Evolutionary conservation across 2,797 vertebrate genomes (phyloP).

Genomic region (Cossypha heuglini): DNA sequence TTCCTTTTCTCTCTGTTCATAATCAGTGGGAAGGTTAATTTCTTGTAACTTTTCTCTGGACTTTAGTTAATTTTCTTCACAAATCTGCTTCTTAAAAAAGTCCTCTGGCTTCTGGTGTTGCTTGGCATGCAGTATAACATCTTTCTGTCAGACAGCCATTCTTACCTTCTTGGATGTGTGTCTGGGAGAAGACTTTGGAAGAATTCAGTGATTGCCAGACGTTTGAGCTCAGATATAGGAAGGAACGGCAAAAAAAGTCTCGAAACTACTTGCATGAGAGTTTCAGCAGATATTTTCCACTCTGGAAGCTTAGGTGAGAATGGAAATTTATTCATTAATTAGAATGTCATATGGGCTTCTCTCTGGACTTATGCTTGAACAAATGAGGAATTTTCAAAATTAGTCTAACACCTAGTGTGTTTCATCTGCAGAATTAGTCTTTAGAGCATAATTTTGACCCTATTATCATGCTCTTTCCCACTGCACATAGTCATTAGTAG

Average conservation of each 20-base stretch:
- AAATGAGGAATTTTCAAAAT: background rate
- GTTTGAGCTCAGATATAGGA: background rate
- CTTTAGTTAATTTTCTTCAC: background rate
- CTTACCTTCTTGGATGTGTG: slow-evolving; percentile 24
- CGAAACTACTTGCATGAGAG: background rate
- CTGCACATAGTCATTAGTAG: background rate
- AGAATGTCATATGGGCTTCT: background rate
- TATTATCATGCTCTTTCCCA: background rate
- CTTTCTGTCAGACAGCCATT: slow-evolving; percentile 44
- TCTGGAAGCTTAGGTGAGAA: background rate
- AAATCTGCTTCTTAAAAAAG: background rate
- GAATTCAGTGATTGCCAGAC: slow-evolving; percentile 16
- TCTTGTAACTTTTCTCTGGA: background rate
- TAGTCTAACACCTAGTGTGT: background rate
- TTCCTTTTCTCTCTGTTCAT: background rate
- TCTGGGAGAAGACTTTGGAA: slow-evolving; percentile 39
- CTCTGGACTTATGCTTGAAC: background rate
- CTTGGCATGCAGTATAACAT: slow-evolving; percentile 22
- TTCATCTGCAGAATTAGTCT: background rate
- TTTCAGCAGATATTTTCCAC: background rate
- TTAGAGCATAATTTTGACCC: background rate
- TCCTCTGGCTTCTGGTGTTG: slow-evolving; percentile 26
- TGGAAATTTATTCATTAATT: background rate
- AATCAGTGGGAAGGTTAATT: background rate
- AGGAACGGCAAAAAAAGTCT: background rate